These are phyloP conservation scores for Puffinus mauretanicus DNA, from an alignment of 2,113 vertebrate species.

Conservation along the genomic window DNA sequence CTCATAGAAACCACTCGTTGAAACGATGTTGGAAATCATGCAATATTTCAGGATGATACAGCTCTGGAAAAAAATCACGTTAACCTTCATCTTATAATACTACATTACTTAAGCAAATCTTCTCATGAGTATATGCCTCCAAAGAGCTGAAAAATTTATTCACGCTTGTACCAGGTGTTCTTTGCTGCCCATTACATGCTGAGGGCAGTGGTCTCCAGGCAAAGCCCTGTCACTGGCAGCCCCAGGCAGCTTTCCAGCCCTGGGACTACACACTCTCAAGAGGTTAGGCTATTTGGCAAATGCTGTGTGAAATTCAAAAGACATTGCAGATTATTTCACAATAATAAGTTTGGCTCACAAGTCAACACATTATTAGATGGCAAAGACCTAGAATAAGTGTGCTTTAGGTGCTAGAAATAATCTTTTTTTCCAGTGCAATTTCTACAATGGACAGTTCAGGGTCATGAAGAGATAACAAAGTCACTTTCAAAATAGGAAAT, in stretches of 20 bases:
- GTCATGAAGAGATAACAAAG: not conserved
- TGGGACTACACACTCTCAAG: not conserved
- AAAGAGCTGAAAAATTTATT: not conserved
- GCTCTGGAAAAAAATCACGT: not conserved
- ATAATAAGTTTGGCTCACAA: not conserved
- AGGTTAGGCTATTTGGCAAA: not conserved
- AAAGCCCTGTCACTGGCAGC: not conserved
- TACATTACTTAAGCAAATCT: not conserved
- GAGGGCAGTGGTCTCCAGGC: not conserved
- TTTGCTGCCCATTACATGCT: not conserved
- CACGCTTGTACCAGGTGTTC: not conserved
- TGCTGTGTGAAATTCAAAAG: not conserved
- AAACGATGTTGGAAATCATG: not conserved
- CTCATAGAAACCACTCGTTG: not conserved
- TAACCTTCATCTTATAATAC: not conserved
- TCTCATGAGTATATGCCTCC: not conserved
- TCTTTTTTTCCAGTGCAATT: not conserved
- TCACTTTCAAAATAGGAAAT: not conserved
- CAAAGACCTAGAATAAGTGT: not conserved
- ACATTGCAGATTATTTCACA: not conserved
- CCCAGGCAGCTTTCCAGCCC: not conserved
- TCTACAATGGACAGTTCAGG: not conserved
- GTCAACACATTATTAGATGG: not conserved
- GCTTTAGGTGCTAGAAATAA: not conserved
- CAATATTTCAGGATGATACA: not conserved